Conservation (phyloP, 2,888 invertebrate genomes). For the Mamestra brassicae region DNA sequence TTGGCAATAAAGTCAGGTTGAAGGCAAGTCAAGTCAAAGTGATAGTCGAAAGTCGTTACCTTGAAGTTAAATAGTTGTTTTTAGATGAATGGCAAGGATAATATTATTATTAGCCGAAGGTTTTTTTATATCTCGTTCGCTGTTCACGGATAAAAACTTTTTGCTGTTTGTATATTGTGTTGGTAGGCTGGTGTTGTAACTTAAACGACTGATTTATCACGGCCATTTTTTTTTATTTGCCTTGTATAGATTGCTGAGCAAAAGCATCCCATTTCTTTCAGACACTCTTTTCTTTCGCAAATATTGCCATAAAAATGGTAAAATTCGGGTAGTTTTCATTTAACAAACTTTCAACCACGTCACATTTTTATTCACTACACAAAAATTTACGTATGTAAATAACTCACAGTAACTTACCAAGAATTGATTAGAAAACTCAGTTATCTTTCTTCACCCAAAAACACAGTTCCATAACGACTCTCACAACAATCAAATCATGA, state of each 20-base stretch:
- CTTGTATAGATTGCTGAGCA: no score
- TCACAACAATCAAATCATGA: background rate
- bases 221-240: background rate
- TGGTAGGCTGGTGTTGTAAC: background rate
- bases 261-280: no score
- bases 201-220: background rate
- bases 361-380: background rate
- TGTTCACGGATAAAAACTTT: background rate
- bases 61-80: slow-evolving; percentile 41
- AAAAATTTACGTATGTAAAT: background rate
- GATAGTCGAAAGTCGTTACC: slow-evolving; percentile 53
- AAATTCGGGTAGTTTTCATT: background rate
- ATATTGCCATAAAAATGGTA: no score
- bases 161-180: background rate
- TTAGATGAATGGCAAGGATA: slow-evolving; percentile 32
- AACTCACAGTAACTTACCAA: background rate
- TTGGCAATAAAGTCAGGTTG: slow-evolving; percentile 41
- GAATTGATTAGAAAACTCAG: background rate
- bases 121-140: background rate
- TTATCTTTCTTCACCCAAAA: slow-evolving; percentile 29
- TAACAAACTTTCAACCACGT: background rate
- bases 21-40: slow-evolving; percentile 41
- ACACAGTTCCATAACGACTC: slow-evolving; percentile 20
- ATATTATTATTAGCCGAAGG: slow-evolving; percentile 27
- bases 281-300: no score